These are phyloP conservation scores for Rostratula benghalensis DNA, from an alignment of 2,113 vertebrate species.

Conservation along the genomic window DNA sequence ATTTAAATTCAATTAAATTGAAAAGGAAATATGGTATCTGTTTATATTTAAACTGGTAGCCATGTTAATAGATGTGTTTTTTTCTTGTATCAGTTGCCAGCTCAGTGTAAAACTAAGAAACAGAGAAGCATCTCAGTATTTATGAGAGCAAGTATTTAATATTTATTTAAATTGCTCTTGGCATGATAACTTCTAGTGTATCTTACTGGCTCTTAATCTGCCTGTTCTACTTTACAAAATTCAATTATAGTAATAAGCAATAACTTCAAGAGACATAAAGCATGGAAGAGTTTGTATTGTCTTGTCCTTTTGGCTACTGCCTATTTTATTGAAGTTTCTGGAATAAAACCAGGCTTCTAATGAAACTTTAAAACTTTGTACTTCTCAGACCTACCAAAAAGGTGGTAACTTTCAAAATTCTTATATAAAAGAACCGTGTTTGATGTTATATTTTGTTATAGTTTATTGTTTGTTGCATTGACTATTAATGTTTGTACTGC, in stretches of 20 bases:
- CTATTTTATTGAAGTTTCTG: not conserved
- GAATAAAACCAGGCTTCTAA: not conserved
- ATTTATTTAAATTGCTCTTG: conserved; percentile 56
- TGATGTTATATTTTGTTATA: not conserved
- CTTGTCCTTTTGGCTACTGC: not conserved
- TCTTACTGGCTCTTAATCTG: conserved; percentile 62
- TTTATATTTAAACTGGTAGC: not conserved
- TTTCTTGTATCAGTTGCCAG: conserved; percentile 10
- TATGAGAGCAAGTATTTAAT: conserved; percentile 48
- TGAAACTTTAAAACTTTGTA: not conserved
- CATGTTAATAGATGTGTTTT: not conserved
- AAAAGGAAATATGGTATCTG: not conserved
- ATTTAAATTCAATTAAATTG: not conserved
- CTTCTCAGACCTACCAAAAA: not conserved
- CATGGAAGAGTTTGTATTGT: not conserved
- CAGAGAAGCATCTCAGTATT: conserved; percentile 32
- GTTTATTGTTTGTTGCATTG: not conserved
- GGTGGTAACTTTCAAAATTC: not conserved
- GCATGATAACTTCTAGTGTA: conserved; percentile 32
- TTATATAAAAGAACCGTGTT: not conserved
- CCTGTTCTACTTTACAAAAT: conserved; percentile 56
- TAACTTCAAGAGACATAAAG: conserved; percentile 21
- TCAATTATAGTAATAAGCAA: conserved; percentile 51
- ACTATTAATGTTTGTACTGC: not conserved
- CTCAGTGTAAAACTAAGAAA: conserved; percentile 43